Evolutionary conservation across 53 echinoderm and acorn worm genomes (phyloP), one percentile per base, ranked within the genome.

Genomic region (Luidia sarsii): DNA sequence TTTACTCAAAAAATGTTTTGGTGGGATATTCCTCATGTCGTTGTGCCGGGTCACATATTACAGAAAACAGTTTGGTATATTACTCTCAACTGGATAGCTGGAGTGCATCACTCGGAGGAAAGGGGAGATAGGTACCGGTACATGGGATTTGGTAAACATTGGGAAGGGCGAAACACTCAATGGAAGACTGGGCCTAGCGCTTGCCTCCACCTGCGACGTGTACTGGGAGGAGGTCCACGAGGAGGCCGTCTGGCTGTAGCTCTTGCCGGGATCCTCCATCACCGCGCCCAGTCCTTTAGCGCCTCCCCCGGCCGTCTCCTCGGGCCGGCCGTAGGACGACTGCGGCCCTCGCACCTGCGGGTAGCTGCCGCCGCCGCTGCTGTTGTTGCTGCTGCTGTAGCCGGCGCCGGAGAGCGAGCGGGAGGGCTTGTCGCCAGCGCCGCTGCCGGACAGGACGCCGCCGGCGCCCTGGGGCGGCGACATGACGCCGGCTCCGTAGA

Each of bases 151-250:
- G n/a, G n/a, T n/a, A n/a, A n/a, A n/a, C n/a, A n/a, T n/a, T n/a
- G n/a, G n/a, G n/a, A n/a, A n/a, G n/a, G n/a, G n/a, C n/a, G n/a
- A n/a, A n/a, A n/a, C n/a, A n/a, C n/a, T n/a, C n/a, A n/a, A n/a
- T n/a, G n/a, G n/a, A n/a, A n/a, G n/a, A n/a, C 41, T 41, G 6
- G 41, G 6, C 11, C 11, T 6, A 41, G 41, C 6, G 61, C 85
- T 67, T 35, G 90, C 95, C 87, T 95, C 90, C 10, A 90, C 93
- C 50, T 92, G 96, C 70, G 92, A 65, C 8, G 80, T 61, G 64
- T 87, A 95, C 73, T 87, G 90, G 1, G 90, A 75, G 1, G 90
- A 43, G 45, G 84, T 85, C 96, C 96, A 95, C 23, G 87, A 65
- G 1, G 83, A 70, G 38, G 83, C 61, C 39, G 88, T 68, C 82